Base-by-base conservation (phyloP, 2,797 vertebrate species). In the Lagothrix lagotricha region DNA sequence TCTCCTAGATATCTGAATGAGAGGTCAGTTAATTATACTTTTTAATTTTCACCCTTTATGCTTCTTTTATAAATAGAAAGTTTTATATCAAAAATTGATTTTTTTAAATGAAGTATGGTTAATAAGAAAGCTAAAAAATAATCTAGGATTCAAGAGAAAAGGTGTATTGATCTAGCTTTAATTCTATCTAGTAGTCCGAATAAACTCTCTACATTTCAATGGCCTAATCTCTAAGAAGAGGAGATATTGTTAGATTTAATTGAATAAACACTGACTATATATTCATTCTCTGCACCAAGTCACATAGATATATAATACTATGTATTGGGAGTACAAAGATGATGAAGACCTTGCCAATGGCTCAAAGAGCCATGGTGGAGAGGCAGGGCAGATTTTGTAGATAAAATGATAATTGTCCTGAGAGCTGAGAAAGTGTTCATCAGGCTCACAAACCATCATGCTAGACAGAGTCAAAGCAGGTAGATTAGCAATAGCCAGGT, bases 211-310 rank as follows among this genome's bases (percentile, higher is more conserved):
- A 64, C 17, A 79, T 70, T 77, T 90, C 30, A 82, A n/a, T 92
- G 36, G 81, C 75, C 70, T 77, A 94, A 76, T 82, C 28, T 28
- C 46, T 94, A 89, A 94, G 33, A 93, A 94, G n/a, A 83, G 19
- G 17, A 33, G 20, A 54, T 90, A 93, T 82, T 81, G 41, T 20
- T 70, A 96, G 75, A 67, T 33, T n/a, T 58, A 39, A 84, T 64
- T 76, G 82, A 82, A 77, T 87, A 90, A 90, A 19, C 54, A 84
- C 41, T 67, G 72, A 30, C 5, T 52, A 7, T 41, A 86, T 22
- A 87, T 75, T 84, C 33, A 90, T 88, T 88, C n/a, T 84, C 39
- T 91, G 33, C 5, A 39, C 9, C 36, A 79, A 10, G 19, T 64
- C 15, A 46, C 4, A 54, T 79, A 52, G 11, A 17, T 58, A 28